Base-by-base conservation (phyloP, 2,797 vertebrate species). In the Sebastes aleutianus region DNA sequence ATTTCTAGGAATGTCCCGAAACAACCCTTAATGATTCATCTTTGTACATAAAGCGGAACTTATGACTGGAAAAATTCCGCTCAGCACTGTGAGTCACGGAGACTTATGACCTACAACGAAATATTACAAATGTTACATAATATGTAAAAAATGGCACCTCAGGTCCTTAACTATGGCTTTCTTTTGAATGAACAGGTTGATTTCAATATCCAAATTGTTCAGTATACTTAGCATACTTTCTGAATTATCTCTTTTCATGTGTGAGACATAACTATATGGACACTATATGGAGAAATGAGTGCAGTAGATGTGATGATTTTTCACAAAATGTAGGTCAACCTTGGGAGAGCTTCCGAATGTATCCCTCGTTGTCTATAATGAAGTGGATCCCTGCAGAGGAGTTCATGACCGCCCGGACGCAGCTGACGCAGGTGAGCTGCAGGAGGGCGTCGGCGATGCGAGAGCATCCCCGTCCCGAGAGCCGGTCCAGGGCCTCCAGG, bases 401-500 rank as follows among this genome's bases (percentile, higher is more conserved):
- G 93, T 99, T 99, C 97, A 99, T 97, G 64, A 99, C 96, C 0
- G 99, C 98, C 0, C 96, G 95, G 72, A 99, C 98, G 2, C 99
- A 99, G 95, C 92, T 98, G 78, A 99, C 95, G 10, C 99, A 99
- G 20, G 98, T 99, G 90, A 99, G 98, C 92, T 99, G 99, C 71
- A 99, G 96, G 27, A 99, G 95, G 24, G 98, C 97, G 3, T 99
- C 98, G 0, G 98, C 92, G 5, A 99, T 99, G 62, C 97, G 96
- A 4, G 97, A 96, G 79, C 98, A 98, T 0, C 98, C 97, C 3
- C 97, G 95, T 2, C 98, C 99, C 0, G 98, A 99, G 36, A 99
- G 96, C 59, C 97, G 96, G 54, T 98, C 97, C 93, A 99, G 93
- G 3, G 98, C 99, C 91, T 99, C 98, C 72, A 99, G 95, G 53